Conservation (phyloP, 2,888 invertebrate species). For the Sialis lutaria region DNA sequence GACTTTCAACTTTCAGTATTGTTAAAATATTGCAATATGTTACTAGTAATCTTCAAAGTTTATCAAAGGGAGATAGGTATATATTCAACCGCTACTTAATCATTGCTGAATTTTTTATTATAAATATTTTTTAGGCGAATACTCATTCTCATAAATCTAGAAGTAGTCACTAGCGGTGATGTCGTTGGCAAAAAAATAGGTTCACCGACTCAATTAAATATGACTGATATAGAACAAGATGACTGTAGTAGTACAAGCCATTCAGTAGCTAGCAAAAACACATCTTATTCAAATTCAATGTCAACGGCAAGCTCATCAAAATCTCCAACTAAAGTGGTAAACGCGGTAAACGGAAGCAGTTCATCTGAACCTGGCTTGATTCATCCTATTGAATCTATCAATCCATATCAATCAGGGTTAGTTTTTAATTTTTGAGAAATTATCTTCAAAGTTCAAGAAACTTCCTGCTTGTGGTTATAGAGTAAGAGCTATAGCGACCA, state of each 20-base stretch:
- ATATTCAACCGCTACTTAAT: conserved; percentile 13
- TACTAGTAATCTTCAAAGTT: conserved; percentile 63
- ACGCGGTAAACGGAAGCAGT: not conserved
- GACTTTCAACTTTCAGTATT: conserved; percentile 47
- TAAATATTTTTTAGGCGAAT: conserved; percentile 42
- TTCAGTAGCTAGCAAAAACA: conserved; percentile 10
- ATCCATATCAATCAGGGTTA: conserved; percentile 85
- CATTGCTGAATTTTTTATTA: too few relatives aligned
- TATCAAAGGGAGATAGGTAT: conserved; percentile 53
- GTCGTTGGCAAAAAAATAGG: conserved; percentile 64
- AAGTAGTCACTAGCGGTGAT: conserved; percentile 50
- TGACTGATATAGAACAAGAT: conserved; percentile 13
- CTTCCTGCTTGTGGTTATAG: too few relatives aligned
- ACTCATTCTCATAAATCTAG: conserved; percentile 65
- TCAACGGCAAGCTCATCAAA: conserved; percentile 4
- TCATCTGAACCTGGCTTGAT: conserved; percentile 23
- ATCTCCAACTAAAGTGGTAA: conserved; percentile 2
- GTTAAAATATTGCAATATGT: conserved; percentile 65
- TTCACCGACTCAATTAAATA: conserved; percentile 41
- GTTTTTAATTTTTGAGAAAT: conserved; percentile 10
- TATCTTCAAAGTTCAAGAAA: too few relatives aligned
- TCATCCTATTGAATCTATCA: conserved; percentile 69
- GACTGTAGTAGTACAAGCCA: conserved; percentile 4
- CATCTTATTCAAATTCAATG: conserved; percentile 4
- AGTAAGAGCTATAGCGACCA: too few relatives aligned